Conservation (phyloP, 2,797 vertebrate species). For the Manis javanica region DNA sequence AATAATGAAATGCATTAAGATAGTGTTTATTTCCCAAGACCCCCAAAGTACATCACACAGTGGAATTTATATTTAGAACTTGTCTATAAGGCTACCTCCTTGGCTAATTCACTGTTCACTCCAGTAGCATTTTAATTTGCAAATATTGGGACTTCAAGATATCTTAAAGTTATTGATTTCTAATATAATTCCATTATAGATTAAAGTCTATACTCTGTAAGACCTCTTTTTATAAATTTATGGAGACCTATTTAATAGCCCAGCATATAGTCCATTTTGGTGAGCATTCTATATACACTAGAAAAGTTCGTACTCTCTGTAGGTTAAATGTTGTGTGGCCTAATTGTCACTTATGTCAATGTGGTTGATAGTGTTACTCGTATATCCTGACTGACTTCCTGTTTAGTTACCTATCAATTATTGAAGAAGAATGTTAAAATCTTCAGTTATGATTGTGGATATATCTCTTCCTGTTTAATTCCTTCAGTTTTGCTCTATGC, state of each 20-base stretch:
- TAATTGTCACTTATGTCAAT: background rate
- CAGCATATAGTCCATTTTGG: background rate
- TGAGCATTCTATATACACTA: background rate
- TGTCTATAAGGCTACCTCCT: background rate
- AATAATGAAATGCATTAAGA: slow-evolving; percentile 56
- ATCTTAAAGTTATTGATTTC: slow-evolving; percentile 9
- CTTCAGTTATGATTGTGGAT: background rate
- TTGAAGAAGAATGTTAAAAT: background rate
- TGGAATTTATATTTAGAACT: slow-evolving; percentile 45
- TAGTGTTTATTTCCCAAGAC: slow-evolving; percentile 41
- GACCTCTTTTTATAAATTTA: background rate
- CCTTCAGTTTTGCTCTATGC: background rate
- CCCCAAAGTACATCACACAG: background rate
- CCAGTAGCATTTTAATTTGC: background rate
- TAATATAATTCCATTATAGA: background rate
- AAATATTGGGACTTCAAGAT: background rate
- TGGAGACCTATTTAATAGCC: background rate
- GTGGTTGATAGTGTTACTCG: background rate
- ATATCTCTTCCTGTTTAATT: background rate
- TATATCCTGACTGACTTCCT: background rate
- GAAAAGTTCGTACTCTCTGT: background rate
- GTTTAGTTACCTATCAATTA: background rate
- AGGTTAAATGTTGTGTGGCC: background rate
- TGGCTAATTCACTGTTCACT: background rate
- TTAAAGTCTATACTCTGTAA: background rate